A percentile compares a stretch with the other conserved stretches of the same genome.
Conservation (phyloP, 2,888 invertebrate species). For the Drosophila eohydei region DNA sequence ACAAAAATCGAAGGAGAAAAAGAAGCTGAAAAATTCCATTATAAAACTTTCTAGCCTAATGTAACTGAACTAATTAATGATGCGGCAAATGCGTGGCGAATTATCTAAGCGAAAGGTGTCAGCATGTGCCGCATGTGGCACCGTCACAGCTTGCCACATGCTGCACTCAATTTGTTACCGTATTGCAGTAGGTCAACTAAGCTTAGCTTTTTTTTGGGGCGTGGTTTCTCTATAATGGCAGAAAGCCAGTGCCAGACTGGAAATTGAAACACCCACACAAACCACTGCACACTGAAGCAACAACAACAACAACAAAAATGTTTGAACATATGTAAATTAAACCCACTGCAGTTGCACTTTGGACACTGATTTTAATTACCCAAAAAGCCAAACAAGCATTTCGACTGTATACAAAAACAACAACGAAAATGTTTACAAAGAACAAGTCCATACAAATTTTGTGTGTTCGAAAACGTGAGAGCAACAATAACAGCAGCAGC, state of each 20-base stretch:
- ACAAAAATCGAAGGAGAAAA: slow-evolving; percentile 32
- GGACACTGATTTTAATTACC: slow-evolving; percentile 75
- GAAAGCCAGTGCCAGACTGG: slow-evolving; percentile 59
- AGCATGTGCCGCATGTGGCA: slow-evolving; percentile 47
- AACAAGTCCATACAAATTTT: slow-evolving; percentile 55
- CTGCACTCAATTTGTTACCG: slow-evolving; percentile 26
- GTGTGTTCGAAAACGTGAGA: slow-evolving; percentile 37
- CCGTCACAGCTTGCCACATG: slow-evolving; percentile 17
- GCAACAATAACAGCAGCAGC: slow-evolving; percentile 12
- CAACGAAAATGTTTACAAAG: slow-evolving; percentile 35
- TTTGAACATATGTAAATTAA: slow-evolving; percentile 72
- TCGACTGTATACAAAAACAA: slow-evolving; percentile 7
- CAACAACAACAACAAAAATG: slow-evolving; percentile 43
- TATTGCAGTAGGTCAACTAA: slow-evolving; percentile 54
- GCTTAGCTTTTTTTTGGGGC: slow-evolving; percentile 33
- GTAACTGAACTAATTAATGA: slow-evolving; percentile 69
- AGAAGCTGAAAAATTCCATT: slow-evolving; percentile 30
- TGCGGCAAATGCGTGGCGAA: slow-evolving; percentile 72
- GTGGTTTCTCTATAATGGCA: slow-evolving; percentile 49
- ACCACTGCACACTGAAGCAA: neutral
- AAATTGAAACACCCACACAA: slow-evolving; percentile 73
- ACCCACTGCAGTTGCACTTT: slow-evolving; percentile 75
- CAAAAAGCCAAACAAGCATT: slow-evolving; percentile 40
- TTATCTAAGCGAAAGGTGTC: slow-evolving; percentile 50
- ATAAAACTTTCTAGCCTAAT: slow-evolving; percentile 62